Evolutionary conservation across 2,888 invertebrate species (phyloP), one percentile per base, ranked within the genome.

Genomic region (Athrips mouffetella): DNA sequence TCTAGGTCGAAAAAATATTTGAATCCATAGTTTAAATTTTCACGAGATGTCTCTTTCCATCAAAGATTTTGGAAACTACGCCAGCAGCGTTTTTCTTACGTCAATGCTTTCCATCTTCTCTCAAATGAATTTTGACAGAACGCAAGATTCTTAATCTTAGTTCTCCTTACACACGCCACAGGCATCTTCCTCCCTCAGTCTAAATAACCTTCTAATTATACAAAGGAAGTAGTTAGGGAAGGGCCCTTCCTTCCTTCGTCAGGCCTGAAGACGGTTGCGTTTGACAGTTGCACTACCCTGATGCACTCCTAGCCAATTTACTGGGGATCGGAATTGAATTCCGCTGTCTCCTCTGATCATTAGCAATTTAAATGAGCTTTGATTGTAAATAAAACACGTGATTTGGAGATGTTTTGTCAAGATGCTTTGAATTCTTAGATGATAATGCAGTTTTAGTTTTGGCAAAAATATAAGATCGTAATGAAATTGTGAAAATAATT

Each of bases 151-250:
- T n/a, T n/a, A n/a, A n/a, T n/a, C n/a, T n/a, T n/a, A n/a, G n/a
- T 5, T 15, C 25, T 33, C 33, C 13, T 3, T 33, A 5, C 13
- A 15, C 25, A 25, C 25, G 25, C 25, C 4, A 25, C 8, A 16
- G 30, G 33, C n/a, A n/a, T n/a, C n/a, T n/a, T n/a, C n/a, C n/a
- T n/a, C n/a, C n/a, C n/a, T n/a, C 72, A 69, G 75, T 72, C 80
- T 82, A 83, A 84, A 84, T 84, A 82, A 76, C 71, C 56, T 54
- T 68, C 78, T 86, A 85, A 86, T 84, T 33, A 33, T 33, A 33
- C 33, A 16, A 33, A 33, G 33, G 33, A 33, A 33, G 33, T 33
- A 33, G 13, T 33, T 33, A 33, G 15, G 33, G 33, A 16, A 33
- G 33, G 3, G 15, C 25, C 25, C 25, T 7, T 6, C 8, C 25